A percentile compares a stretch with the other conserved stretches of the same genome.
These are phyloP conservation scores for Miichthys miiuy DNA, from an alignment of 2,797 vertebrate genomes.

Conservation along the genomic window DNA sequence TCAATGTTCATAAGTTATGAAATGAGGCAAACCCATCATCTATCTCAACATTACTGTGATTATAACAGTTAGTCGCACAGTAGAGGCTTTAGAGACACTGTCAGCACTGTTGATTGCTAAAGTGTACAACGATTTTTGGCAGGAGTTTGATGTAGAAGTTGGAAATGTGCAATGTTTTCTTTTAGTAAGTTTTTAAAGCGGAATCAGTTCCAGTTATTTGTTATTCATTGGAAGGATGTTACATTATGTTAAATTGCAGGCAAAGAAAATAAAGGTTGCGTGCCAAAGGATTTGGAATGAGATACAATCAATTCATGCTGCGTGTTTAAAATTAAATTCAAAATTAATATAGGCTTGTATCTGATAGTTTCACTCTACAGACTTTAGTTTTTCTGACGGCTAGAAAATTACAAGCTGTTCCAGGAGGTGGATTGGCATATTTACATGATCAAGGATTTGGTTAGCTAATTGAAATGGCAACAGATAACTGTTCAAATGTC, in stretches of 20 bases:
- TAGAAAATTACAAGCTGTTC: conserved; percentile 23
- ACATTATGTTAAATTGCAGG: not conserved
- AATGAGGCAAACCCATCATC: conserved; percentile 46
- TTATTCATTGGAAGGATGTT: not conserved
- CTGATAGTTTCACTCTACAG: not conserved
- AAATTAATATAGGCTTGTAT: not conserved
- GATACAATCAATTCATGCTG: not conserved
- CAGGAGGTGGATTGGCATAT: conserved; percentile 31
- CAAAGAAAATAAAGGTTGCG: conserved; percentile 1
- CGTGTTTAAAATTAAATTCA: not conserved
- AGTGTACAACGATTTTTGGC: conserved; percentile 3
- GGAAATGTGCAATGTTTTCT: conserved; percentile 2
- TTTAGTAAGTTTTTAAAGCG: not conserved
- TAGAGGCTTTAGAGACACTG: not conserved
- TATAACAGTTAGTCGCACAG: conserved; percentile 26
- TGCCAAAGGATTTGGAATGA: not conserved
- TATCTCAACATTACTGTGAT: conserved; percentile 8
- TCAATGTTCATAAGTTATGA: conserved; percentile 10
- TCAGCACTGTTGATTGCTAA: conserved; percentile 12
- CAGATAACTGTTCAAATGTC: conserved; percentile 57
- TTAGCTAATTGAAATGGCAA: conserved; percentile 57
- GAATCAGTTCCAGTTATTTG: not conserved
- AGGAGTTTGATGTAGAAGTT: not conserved
- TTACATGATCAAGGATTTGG: conserved; percentile 18
- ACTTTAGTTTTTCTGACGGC: conserved; percentile 25